phyloP scores from a whole-genome alignment of 2,888 invertebrate species.

The Graphium colonna region DNA sequence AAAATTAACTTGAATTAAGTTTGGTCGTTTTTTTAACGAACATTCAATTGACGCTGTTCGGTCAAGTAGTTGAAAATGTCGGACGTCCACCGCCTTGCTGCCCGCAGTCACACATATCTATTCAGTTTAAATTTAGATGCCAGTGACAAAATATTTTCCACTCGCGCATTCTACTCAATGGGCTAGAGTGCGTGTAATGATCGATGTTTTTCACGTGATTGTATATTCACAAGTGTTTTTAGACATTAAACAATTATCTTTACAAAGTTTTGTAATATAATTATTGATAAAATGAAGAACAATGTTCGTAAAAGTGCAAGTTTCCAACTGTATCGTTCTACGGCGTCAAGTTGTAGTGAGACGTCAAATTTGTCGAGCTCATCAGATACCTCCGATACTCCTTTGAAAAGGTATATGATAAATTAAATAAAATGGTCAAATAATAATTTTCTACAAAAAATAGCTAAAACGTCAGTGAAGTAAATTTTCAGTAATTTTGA shows the following conservation, averaged over 20 bases:
- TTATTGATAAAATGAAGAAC: slow-evolving; percentile 25
- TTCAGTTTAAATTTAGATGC: slow-evolving; percentile 60
- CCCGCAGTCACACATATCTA: slow-evolving; percentile 33
- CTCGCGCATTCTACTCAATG: slow-evolving; percentile 28
- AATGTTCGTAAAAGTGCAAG: slow-evolving; percentile 50
- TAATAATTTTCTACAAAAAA: background rate
- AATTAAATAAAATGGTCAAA: background rate
- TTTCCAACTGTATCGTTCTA: slow-evolving; percentile 49
- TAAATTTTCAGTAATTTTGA: too few relatives aligned
- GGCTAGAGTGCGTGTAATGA: background rate
- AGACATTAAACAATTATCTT: background rate
- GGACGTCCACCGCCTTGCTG: background rate
- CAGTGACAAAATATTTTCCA: slow-evolving; percentile 58
- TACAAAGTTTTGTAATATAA: slow-evolving; percentile 24
- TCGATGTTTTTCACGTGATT: background rate
- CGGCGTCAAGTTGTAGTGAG: slow-evolving; percentile 57
- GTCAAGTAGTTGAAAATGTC: background rate
- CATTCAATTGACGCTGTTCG: background rate
- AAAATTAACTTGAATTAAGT: too few relatives aligned
- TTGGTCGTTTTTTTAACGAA: too few relatives aligned
- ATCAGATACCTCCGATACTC: slow-evolving; percentile 53
- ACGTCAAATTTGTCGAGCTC: slow-evolving; percentile 54
- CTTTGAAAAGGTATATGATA: slow-evolving; percentile 55
- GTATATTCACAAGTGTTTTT: background rate
- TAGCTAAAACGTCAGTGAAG: too few relatives aligned